phyloP scores from a whole-genome alignment of 1,140 invertebrate species.

The Zaprionus kolodkinae region DNA sequence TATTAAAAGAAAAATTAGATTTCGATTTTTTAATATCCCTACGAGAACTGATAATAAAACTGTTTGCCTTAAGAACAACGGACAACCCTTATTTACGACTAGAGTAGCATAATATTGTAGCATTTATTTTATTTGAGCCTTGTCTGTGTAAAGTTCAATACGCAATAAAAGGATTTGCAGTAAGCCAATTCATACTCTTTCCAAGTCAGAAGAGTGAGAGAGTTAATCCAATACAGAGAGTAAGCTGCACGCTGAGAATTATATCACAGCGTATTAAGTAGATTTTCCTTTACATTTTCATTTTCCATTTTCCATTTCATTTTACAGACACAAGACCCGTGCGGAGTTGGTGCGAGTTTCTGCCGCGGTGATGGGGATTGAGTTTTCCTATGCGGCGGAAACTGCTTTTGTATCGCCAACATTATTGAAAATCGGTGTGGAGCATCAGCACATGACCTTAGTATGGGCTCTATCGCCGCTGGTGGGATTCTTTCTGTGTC shows the following conservation, averaged over 20 bases:
- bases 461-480: constrained; percentile 97
- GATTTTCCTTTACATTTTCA: constrained; percentile 11
- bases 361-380: constrained; percentile 98
- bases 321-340: constrained; percentile 90
- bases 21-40: background rate
- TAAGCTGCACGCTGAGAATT: constrained; percentile 7
- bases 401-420: constrained; percentile 98
- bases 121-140: background rate
- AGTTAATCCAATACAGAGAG: constrained; percentile 20
- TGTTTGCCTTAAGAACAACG: background rate
- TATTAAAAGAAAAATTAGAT: background rate
- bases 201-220: background rate
- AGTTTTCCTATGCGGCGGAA: constrained; percentile 98
- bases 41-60: background rate
- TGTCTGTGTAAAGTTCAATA: background rate
- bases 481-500: constrained; percentile 96
- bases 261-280: constrained; percentile 9
- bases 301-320: constrained; percentile 31
- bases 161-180: constrained; percentile 20
- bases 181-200: constrained; percentile 16
- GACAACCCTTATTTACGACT: constrained; percentile 3
- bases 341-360: constrained; percentile 94
- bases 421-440: constrained; percentile 95
- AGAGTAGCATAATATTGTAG: background rate
- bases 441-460: constrained; percentile 95